Base-by-base conservation (phyloP, 2,888 invertebrate species). In the Conus canariensis region DNA sequence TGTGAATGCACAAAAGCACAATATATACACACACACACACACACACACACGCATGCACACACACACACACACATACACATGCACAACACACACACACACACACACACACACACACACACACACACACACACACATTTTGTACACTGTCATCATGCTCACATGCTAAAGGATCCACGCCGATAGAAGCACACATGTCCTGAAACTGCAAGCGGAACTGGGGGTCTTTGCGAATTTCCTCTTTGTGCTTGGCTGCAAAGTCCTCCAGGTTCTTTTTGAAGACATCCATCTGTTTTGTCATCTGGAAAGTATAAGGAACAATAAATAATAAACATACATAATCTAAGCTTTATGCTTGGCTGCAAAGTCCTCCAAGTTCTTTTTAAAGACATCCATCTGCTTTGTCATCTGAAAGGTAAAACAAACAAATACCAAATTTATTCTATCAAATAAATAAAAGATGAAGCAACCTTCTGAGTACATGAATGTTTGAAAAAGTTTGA, bases 151-250 rank as follows among this genome's bases (percentile, higher is more conserved):
- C 10, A 58, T 58, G 92, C 89, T 98, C 98, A 0, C 99, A 99
- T 0, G 99, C 99, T 88, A 99, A 96, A 0, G 99, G 99, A 96
- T 99, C 99, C 0, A 99, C 99, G 0, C 99, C 99, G 92, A 99
- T 99, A 0, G 99, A 98, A 0, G 99, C 98, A 96, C 99, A 99
- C 99, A 99, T 99, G 96, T 99, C 98, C 95, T 99, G 99, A 96
- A 99, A 99, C 96, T 99, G 99, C 89, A 98, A 97, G 70, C 99
- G 97, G 95, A 99, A 99, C 94, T 98, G 98, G 0, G 99, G 97
- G 96, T 99, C 98, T 96, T 99, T 99, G 93, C 98, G 98, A 85
- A 99, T 99, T 95, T 99, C 99, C 93, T 97, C 98, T 95, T 98
- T 98, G 96, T 99, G 99, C 94, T 99, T 99, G 7, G 98, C 97